These are phyloP conservation scores for Belgica antarctica DNA, from an alignment of 2,888 invertebrate genomes.

Conservation along the genomic window DNA sequence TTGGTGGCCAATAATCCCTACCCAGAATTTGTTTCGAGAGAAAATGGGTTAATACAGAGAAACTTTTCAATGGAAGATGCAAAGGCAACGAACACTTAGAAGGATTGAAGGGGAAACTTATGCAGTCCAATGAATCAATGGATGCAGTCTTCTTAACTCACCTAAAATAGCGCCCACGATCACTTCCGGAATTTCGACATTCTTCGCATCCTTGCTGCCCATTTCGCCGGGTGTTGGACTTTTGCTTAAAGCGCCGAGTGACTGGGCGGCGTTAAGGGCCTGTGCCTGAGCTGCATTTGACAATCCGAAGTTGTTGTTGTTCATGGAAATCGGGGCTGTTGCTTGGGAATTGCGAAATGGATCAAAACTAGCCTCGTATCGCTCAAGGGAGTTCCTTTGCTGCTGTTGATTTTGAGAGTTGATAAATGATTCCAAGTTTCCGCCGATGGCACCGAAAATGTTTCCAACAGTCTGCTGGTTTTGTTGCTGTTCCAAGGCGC, in stretches of 20 bases:
- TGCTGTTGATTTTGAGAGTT: constrained; percentile 60
- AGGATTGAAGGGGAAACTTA: background rate
- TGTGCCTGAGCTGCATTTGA: constrained; percentile 59
- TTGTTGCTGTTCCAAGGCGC: constrained; percentile 55
- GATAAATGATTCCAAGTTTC: constrained; percentile 53
- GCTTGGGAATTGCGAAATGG: constrained; percentile 72
- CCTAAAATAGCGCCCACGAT: constrained; percentile 97
- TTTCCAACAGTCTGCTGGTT: constrained; percentile 57
- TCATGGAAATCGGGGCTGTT: constrained; percentile 73
- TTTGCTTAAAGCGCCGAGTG: constrained; percentile 74
- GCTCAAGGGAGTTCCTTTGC: constrained; percentile 68
- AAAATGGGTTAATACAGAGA: background rate
- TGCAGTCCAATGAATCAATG: background rate
- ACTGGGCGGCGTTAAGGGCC: constrained; percentile 58
- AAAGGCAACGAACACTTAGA: constrained; percentile 11
- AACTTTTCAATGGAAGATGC: constrained; percentile 3
- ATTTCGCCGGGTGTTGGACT: constrained; percentile 77
- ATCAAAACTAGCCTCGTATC: constrained; percentile 69
- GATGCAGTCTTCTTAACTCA: constrained; percentile 51
- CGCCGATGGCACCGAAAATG: constrained; percentile 83
- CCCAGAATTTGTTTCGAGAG: background rate
- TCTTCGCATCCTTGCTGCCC: constrained; percentile 77
- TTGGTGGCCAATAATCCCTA: constrained; percentile 24
- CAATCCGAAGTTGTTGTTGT: constrained; percentile 86
- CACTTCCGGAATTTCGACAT: constrained; percentile 92